phyloP scores from a whole-genome alignment of 2,888 invertebrate genomes.

The Hyposoter dolosus region DNA sequence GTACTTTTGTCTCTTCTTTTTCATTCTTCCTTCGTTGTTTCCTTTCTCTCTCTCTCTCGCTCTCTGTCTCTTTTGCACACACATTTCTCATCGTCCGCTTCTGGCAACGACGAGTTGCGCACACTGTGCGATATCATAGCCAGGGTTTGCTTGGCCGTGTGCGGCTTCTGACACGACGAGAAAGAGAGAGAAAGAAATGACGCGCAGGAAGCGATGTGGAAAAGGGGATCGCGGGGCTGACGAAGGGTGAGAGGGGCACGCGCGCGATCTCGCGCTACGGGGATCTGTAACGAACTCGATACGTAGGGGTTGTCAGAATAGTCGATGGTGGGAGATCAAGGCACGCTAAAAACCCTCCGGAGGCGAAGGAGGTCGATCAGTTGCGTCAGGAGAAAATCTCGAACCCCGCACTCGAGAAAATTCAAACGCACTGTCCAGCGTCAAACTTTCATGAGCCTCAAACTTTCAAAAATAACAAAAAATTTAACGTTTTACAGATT shows the following conservation, averaged over 20 bases:
- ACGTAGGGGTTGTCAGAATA: slow-evolving; percentile 74
- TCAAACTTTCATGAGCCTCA: neutral
- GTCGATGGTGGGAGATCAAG: slow-evolving; percentile 64
- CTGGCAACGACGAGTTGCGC: slow-evolving; percentile 66
- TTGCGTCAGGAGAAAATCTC: slow-evolving; percentile 64
- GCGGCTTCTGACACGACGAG: slow-evolving; percentile 32
- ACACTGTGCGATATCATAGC: slow-evolving; percentile 57
- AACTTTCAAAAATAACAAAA: neutral
- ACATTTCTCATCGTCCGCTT: slow-evolving; percentile 23
- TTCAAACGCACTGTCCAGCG: neutral
- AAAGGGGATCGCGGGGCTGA: slow-evolving; percentile 26
- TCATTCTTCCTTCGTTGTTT: neutral
- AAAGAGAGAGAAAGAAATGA: slow-evolving; percentile 46
- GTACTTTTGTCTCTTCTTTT: neutral
- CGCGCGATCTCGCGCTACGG: slow-evolving; percentile 80
- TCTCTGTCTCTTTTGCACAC: neutral
- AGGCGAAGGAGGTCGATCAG: slow-evolving; percentile 74
- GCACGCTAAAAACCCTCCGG: slow-evolving; percentile 56
- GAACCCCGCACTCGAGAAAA: slow-evolving; percentile 24
- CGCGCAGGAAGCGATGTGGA: slow-evolving; percentile 32
- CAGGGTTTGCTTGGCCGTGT: slow-evolving; percentile 51
- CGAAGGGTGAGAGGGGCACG: slow-evolving; percentile 48
- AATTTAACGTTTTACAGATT: neutral
- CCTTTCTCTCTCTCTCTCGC: slow-evolving; percentile 4
- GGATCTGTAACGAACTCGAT: slow-evolving; percentile 84